Conservation (phyloP, 2,888 invertebrate genomes). For the Himalopsyche kuldschensis region DNA sequence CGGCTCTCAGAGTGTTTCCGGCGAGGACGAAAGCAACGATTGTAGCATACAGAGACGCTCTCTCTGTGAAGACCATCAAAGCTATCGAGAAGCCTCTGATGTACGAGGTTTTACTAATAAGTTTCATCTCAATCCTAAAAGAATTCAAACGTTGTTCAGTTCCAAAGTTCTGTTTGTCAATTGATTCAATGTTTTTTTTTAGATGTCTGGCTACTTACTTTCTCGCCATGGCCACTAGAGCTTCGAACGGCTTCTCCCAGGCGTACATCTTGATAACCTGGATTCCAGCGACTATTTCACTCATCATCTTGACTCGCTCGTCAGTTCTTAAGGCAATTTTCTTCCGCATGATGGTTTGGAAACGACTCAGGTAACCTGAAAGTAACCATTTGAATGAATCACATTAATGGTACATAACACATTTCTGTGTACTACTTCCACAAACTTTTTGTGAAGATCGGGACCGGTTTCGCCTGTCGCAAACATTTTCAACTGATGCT, state of each 20-base stretch:
- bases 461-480: too few relatives aligned
- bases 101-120: constrained; percentile 51
- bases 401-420: too few relatives aligned
- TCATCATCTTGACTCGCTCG: constrained; percentile 76
- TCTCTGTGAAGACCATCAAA: constrained; percentile 77
- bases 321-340: constrained; percentile 72
- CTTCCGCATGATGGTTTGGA: constrained; percentile 55
- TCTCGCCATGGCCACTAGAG: constrained; percentile 66
- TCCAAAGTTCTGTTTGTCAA: background rate
- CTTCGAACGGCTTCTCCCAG: constrained; percentile 79
- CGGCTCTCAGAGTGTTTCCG: constrained; percentile 63
- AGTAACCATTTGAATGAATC: background rate
- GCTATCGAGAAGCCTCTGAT: constrained; percentile 63
- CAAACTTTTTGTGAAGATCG: too few relatives aligned
- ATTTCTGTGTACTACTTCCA: too few relatives aligned
- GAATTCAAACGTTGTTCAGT: constrained; percentile 41
- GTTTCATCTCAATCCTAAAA: constrained; percentile 52
- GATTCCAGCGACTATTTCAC: constrained; percentile 77
- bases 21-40: constrained; percentile 73
- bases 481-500: too few relatives aligned
- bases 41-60: constrained; percentile 79
- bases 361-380: constrained; percentile 53
- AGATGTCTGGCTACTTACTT: constrained; percentile 54
- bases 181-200: background rate
- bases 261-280: constrained; percentile 87